These are phyloP conservation scores for Brachyrhaphis roseni DNA, from an alignment of 2,797 vertebrate species.

Conservation along the genomic window DNA sequence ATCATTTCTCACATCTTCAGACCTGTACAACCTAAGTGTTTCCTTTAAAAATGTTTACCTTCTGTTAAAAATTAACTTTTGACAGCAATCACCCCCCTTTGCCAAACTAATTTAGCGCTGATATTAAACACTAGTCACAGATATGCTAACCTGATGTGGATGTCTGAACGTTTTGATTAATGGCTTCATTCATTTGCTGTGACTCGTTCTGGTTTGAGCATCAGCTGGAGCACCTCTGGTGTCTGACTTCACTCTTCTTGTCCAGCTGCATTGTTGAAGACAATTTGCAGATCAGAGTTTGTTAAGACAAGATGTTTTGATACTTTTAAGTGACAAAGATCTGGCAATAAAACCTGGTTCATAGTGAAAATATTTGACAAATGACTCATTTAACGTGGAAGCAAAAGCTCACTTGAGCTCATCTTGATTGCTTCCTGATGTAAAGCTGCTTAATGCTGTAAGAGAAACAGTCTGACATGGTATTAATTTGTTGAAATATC, in stretches of 20 bases:
- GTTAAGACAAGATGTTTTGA: constrained; percentile 71
- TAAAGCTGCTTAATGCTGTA: neutral
- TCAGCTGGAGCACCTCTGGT: constrained; percentile 59
- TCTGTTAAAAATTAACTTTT: constrained; percentile 35
- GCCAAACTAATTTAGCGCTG: constrained; percentile 55
- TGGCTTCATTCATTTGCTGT: constrained; percentile 54
- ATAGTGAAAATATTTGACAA: constrained; percentile 68
- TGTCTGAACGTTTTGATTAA: constrained; percentile 54
- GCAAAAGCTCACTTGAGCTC: constrained; percentile 41
- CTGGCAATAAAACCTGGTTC: constrained; percentile 40
- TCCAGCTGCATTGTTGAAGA: constrained; percentile 67
- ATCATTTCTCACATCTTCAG: constrained; percentile 47
- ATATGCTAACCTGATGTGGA: constrained; percentile 13
- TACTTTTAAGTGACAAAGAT: constrained; percentile 57
- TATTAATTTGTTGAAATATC: neutral
- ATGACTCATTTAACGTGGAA: constrained; percentile 54
- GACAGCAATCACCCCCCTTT: constrained; percentile 35
- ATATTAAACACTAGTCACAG: constrained; percentile 53
- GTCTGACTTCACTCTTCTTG: constrained; percentile 70
- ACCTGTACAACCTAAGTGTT: constrained; percentile 33
- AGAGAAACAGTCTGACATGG: neutral
- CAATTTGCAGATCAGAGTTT: constrained; percentile 64
- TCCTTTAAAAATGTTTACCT: constrained; percentile 20
- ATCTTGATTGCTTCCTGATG: neutral
- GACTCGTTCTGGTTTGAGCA: constrained; percentile 59